These are phyloP conservation scores for Coelopa pilipes DNA, from an alignment of 2,888 invertebrate genomes.

Conservation along the genomic window DNA sequence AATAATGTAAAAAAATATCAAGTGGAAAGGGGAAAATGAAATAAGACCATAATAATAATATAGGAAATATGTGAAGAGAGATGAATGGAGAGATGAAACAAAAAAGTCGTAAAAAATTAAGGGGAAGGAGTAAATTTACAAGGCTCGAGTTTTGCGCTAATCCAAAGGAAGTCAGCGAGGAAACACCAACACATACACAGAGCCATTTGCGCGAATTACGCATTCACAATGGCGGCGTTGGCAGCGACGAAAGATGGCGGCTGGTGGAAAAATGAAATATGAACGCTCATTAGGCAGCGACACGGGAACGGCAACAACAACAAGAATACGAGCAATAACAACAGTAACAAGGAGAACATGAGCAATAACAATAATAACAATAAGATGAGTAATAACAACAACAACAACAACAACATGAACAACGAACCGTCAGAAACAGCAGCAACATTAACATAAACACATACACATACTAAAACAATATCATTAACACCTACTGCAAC, in stretches of 20 bases:
- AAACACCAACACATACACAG: conserved; percentile 30
- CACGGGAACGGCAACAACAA: background rate
- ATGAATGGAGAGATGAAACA: too few relatives aligned
- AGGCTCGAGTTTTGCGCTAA: too few relatives aligned
- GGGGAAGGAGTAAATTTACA: too few relatives aligned
- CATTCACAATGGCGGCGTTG: background rate
- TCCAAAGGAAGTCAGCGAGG: background rate
- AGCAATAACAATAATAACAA: background rate
- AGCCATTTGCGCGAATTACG: background rate
- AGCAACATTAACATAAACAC: background rate
- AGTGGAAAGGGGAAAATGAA: too few relatives aligned
- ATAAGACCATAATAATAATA: too few relatives aligned
- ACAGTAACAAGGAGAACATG: background rate
- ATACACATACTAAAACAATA: background rate
- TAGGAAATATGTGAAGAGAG: too few relatives aligned
- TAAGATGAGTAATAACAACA: background rate
- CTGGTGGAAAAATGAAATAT: conserved; percentile 21
- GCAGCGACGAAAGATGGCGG: conserved; percentile 16
- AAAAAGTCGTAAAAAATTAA: too few relatives aligned
- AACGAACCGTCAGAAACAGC: background rate
- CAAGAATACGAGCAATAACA: background rate
- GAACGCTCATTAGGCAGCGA: conserved; percentile 19
- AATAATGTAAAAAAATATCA: too few relatives aligned
- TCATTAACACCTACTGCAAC: background rate
- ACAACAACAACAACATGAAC: background rate